Base-by-base conservation (phyloP, 2,888 invertebrate species). In the Scaptomyza cyrtandrae region DNA sequence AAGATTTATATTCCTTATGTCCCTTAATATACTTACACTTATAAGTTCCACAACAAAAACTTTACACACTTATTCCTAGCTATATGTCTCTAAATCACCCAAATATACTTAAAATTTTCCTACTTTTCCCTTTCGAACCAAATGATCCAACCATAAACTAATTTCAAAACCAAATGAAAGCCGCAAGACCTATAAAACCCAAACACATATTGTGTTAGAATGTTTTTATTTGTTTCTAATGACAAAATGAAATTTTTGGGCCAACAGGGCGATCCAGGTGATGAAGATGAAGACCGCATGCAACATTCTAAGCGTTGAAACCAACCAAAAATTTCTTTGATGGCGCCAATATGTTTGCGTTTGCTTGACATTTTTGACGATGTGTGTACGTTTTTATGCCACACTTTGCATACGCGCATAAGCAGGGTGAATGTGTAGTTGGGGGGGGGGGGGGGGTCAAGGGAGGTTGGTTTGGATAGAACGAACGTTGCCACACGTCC, bases 401-500 rank as follows among this genome's bases (percentile, higher is more conserved):
- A 76, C 82, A 84, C 86, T 88, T 90, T 89, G 88, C 87, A 83
- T 88, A 79, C 64, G 80, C 71, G 68, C 80, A 68, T 74, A 71
- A 73, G 29, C 5, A 19, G 19, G 35, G 7, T n/a, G n/a, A n/a
- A n/a, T n/a, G n/a, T n/a, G n/a, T n/a, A n/a, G 7, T 13, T 5
- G 0, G 27, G 9, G 1, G 27, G 39, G 1, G 1, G 13, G 5
- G n/a, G 27, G 35, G 33, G 19, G 29, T 19, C 45, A 5, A 10
- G 10, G n/a, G n/a, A n/a, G n/a, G n/a, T n/a, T n/a, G n/a, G 33
- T 11, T 29, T 14, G 79, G 56, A 63, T 59, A 69, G 57, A 62
- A 60, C 68, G 66, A 59, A 62, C 50, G 71, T 66, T 78, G 78
- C 81, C 80, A 78, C 89, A 90, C 89, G 90, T 86, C 90, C 88